These are phyloP conservation scores for Mesorhabditis belari DNA, from an alignment of 2,888 invertebrate genomes.

Conservation along the genomic window DNA sequence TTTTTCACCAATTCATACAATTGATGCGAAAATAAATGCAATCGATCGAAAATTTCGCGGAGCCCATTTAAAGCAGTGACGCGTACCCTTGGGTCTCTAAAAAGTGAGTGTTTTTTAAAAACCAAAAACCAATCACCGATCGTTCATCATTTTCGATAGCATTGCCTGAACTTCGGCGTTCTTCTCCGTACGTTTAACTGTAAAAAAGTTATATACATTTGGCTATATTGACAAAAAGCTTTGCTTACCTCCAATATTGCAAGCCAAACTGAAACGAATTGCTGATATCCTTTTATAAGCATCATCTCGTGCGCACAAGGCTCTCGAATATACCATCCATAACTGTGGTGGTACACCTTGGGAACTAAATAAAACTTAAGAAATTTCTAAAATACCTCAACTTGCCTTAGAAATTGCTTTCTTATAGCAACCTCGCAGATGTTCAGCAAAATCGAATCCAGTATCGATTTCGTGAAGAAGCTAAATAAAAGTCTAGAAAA, in stretches of 20 bases:
- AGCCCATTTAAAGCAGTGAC: neutral
- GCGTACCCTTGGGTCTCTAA: neutral
- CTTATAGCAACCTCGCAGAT: neutral
- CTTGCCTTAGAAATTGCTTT: neutral
- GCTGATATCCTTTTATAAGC: neutral
- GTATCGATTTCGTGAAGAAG: neutral
- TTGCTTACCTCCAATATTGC: too few relatives aligned
- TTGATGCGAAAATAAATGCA: neutral
- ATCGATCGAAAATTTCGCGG: neutral
- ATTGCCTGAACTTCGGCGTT: neutral
- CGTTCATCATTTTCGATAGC: neutral
- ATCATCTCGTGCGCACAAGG: neutral
- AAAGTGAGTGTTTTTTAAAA: neutral
- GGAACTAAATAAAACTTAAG: too few relatives aligned
- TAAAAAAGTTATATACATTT: neutral
- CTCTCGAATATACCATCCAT: too few relatives aligned
- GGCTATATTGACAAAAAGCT: too few relatives aligned
- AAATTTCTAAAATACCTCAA: neutral
- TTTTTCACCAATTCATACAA: too few relatives aligned
- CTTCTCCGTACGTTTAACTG: neutral
- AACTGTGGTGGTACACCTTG: too few relatives aligned
- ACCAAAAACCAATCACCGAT: neutral
- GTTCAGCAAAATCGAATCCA: neutral
- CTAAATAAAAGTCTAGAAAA: neutral
- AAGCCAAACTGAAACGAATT: neutral